Conservation (phyloP, 2,113 vertebrate genomes). For the Chinchilla lanigera region DNA sequence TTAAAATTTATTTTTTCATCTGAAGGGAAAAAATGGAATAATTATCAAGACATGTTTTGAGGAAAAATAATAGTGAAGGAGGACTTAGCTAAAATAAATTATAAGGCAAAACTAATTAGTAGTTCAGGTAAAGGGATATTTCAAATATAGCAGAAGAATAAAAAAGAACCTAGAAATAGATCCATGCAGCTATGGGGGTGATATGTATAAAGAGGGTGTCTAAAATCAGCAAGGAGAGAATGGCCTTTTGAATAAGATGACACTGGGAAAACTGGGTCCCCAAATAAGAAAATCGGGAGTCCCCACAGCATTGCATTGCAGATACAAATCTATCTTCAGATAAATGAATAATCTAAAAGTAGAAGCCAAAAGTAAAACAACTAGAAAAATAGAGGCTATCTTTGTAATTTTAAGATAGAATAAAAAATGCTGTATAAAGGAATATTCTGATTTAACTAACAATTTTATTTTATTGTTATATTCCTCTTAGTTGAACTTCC, state of each 20-base stretch:
- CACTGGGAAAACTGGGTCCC: neutral
- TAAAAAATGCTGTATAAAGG: neutral
- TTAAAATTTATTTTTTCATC: conserved; percentile 45
- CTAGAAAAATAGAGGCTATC: conserved; percentile 35
- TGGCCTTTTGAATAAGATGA: neutral
- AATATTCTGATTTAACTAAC: neutral
- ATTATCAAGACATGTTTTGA: conserved; percentile 44
- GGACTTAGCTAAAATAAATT: conserved; percentile 4
- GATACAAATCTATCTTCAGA: conserved; percentile 1
- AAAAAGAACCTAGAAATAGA: conserved; percentile 50
- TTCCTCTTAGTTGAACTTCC: neutral
- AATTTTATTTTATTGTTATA: neutral
- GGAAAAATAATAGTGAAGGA: conserved; percentile 33
- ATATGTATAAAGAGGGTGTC: neutral
- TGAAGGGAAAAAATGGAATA: conserved; percentile 24
- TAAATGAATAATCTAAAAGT: conserved; percentile 33
- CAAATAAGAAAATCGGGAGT: neutral
- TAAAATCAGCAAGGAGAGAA: neutral
- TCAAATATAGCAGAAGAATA: conserved; percentile 41
- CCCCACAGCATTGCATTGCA: neutral
- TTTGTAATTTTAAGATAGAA: neutral
- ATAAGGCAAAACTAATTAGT: conserved; percentile 5
- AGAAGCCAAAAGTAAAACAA: neutral
- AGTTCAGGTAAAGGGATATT: neutral
- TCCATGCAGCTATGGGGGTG: neutral